Base-by-base conservation (phyloP, 2,888 invertebrate species). In the Steinernema scapterisci region DNA sequence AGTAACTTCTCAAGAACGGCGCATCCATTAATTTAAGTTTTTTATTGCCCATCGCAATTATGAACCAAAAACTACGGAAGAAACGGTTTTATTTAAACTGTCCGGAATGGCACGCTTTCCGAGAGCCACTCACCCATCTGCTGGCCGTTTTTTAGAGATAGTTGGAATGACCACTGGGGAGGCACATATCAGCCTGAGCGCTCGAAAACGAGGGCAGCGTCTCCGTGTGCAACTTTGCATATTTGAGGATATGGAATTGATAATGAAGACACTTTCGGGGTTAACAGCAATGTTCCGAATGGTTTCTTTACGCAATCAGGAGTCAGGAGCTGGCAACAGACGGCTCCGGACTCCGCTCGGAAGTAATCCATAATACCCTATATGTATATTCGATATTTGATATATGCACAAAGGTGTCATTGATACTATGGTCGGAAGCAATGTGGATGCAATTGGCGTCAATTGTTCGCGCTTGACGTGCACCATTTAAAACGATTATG, bases 401-500 rank as follows among this genome's bases (percentile, higher is more conserved):
- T 63, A 63, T 63, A 25, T 27, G 27, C 63, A 19, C 48, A 63
- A 16, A 38, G 1, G 63, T 63, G 63, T 63, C 27, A 63, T 63
- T 38, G 63, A 63, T 63, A 63, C 63, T 63, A 63, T 63, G 63
- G 16, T 31, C 63, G 63, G 63, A 63, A 63, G 63, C 38, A 5
- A 63, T 63, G 16, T 63, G 63, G 31, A 63, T 63, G 63, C 31
- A 63, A 31, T n/a, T 63, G 63, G 63, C 63, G 27, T 63, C 63
- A 63, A 63, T 63, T 63, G 63, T 63, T 63, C 63, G 63, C 63
- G 63, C 63, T 1, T 25, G 16, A 25, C 63, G 27, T 63, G 38
- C 63, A 63, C 63, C 63, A 63, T 63, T 63, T 63, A 63, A 48
- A 63, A 27, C 63, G 63, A 63, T 63, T 63, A 63, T 25, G 63